phyloP scores from a whole-genome alignment of 1,140 invertebrate species.

The Triops longicaudatus region DNA sequence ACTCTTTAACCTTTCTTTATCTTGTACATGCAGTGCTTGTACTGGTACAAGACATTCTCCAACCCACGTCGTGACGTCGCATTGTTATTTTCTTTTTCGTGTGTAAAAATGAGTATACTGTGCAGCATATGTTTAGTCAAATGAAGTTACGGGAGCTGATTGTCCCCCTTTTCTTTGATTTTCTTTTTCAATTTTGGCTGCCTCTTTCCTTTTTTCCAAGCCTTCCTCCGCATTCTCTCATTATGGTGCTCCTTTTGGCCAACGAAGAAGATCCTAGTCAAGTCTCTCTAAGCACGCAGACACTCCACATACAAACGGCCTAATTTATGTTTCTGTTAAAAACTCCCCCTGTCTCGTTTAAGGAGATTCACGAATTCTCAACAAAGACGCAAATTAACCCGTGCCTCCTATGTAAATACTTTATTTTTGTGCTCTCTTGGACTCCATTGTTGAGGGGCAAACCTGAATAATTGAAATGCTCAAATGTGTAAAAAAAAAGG shows the following conservation, averaged over 20 bases:
- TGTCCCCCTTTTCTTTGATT: neutral
- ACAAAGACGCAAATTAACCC: neutral
- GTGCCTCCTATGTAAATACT: conserved; percentile 4
- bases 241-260: conserved; percentile 9
- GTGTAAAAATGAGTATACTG: conserved; percentile 12
- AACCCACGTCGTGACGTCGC: neutral
- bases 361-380: neutral
- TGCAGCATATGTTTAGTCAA: conserved; percentile 15
- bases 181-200: conserved; percentile 4
- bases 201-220: neutral
- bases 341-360: neutral
- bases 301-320: neutral
- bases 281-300: conserved; percentile 2
- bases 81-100: neutral
- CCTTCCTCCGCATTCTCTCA: neutral
- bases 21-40: too few relatives aligned
- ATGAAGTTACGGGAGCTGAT: conserved; percentile 14
- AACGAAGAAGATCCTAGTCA: conserved; percentile 12
- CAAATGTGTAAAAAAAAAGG: neutral
- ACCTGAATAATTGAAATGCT: conserved; percentile 12
- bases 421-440: neutral
- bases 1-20: too few relatives aligned
- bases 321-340: neutral
- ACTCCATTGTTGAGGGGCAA: neutral
- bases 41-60: neutral